Evolutionary conservation across 2,113 vertebrate genomes (phyloP).

Genomic region (Cacatua alba): DNA sequence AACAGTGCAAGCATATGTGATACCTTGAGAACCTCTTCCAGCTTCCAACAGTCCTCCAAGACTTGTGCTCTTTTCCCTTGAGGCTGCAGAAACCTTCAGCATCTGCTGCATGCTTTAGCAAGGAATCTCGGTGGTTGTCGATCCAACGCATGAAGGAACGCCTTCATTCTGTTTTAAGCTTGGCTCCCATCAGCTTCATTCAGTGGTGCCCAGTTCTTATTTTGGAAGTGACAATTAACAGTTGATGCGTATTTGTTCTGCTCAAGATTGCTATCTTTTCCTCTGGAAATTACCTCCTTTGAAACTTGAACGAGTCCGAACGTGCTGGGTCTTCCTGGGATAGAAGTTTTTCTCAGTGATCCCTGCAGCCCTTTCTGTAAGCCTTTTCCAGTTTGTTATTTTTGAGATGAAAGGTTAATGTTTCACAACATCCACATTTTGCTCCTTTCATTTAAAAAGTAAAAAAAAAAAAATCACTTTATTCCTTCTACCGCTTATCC

Average conservation of each 20-base stretch:
- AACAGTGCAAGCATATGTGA: neutral
- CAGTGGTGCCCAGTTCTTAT: neutral
- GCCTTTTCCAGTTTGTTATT: neutral
- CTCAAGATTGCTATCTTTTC: neutral
- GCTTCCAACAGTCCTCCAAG: neutral
- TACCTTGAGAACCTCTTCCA: neutral
- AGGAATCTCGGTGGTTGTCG: neutral
- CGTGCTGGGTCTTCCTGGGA: neutral
- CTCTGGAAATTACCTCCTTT: neutral
- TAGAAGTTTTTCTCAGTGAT: neutral
- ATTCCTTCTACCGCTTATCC: neutral
- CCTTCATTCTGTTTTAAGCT: neutral
- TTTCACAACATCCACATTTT: neutral
- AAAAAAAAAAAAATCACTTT: neutral
- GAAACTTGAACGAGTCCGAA: neutral
- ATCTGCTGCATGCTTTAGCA: neutral
- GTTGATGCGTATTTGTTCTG: neutral
- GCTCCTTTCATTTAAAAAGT: neutral
- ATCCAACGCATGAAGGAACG: accelerated
- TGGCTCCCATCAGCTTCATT: neutral
- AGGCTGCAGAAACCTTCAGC: neutral
- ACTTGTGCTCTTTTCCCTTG: neutral
- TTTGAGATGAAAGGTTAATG: neutral
- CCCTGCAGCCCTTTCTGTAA: neutral
- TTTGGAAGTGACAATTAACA: neutral